Percentiles rank a stretch among this genome's conserved stretches.
Evolutionary conservation across 2,113 vertebrate genomes (phyloP).

Genomic region (Zosterops hypoxanthus): DNA sequence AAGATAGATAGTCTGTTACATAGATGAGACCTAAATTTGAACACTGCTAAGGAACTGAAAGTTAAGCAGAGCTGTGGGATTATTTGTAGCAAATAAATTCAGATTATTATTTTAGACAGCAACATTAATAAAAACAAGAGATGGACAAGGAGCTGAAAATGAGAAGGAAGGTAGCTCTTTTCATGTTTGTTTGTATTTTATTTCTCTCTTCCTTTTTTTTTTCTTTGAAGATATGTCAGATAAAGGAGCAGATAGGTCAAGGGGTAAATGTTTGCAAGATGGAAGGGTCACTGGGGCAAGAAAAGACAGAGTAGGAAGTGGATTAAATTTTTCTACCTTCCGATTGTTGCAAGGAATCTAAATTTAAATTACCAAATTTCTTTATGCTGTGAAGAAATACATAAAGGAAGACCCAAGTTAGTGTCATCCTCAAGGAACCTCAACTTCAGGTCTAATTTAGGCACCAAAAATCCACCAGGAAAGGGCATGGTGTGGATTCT

Average conservation of each 20-base stretch:
- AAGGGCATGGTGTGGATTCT: not conserved
- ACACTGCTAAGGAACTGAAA: not conserved
- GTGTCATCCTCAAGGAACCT: not conserved
- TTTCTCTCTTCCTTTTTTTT: not conserved
- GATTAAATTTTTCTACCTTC: not conserved
- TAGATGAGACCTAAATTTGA: not conserved
- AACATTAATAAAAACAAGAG: not conserved
- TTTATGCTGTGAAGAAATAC: not conserved
- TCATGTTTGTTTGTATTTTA: not conserved
- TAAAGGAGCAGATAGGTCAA: not conserved
- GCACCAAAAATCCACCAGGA: not conserved
- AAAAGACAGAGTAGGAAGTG: not conserved
- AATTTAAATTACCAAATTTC: not conserved
- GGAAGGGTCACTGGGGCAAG: not conserved
- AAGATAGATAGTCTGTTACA: not conserved
- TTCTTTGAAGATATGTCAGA: not conserved
- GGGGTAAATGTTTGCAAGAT: not conserved
- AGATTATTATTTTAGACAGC: not conserved
- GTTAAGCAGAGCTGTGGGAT: not conserved
- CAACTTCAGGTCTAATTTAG: not conserved
- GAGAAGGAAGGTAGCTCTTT: not conserved
- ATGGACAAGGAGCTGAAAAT: not conserved
- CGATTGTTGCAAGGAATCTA: not conserved
- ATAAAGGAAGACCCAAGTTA: not conserved
- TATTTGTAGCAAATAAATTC: not conserved